Evolutionary conservation across 2,113 vertebrate species (phyloP).

Genomic region (Pseudonaja textilis): DNA sequence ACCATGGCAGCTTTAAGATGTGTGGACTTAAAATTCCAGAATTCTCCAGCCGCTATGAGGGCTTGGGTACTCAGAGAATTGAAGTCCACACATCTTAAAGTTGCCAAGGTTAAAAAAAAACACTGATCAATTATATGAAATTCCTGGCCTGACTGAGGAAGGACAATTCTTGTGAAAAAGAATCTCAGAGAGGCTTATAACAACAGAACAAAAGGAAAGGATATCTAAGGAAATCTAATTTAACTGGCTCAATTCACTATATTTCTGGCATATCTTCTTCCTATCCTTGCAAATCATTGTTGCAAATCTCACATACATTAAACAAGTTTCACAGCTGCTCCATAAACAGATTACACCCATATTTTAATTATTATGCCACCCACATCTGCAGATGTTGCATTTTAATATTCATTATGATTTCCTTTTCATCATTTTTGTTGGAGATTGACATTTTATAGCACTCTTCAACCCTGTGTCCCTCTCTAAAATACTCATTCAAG

Average conservation of each 20-base stretch:
- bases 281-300: not conserved
- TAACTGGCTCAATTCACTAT: not conserved
- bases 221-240: not conserved
- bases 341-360: not conserved
- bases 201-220: not conserved
- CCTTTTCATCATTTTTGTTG: not conserved
- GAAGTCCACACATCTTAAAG: not conserved
- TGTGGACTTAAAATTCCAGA: not conserved
- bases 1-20: not conserved
- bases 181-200: not conserved
- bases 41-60: not conserved
- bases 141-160: not conserved
- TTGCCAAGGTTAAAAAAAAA: not conserved
- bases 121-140: not conserved
- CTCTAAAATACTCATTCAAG: not conserved
- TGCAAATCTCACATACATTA: not conserved
- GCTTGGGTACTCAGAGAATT: not conserved
- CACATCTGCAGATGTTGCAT: not conserved
- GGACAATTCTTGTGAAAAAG: not conserved
- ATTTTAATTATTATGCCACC: not conserved
- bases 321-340: not conserved
- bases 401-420: not conserved
- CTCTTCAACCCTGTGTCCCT: not conserved
- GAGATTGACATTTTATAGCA: not conserved
- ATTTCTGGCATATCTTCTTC: not conserved